Base-by-base conservation (phyloP, 2,888 invertebrate genomes). In the Dexiosoma caninum region DNA sequence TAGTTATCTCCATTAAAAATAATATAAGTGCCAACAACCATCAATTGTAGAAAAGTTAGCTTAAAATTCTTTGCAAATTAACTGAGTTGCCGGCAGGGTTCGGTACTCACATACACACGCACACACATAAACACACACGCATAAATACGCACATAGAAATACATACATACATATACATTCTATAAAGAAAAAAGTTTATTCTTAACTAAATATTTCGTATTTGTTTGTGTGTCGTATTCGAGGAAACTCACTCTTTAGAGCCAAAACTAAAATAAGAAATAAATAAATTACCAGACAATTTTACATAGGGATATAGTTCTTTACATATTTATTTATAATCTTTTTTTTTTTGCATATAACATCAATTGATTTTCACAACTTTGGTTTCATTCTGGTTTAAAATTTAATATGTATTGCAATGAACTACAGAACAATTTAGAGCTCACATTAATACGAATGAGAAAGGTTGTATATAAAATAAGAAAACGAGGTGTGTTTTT, bases 241-340 rank as follows among this genome's bases (percentile, higher is more conserved):
- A 53, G 30, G 9, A 30, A 71, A 51, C 40, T 71, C 51, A 53
- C 21, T 62, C 62, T 60, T 49, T 49, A 27, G 9, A 64, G 55
- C 64, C 64, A 64, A 64, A 66, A 55, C 55, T 64, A 32, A 66
- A 66, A 51, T n/a, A 55, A 64, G 32, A 16, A 19, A n/a, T 49
- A n/a, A n/a, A n/a, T 10, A 23, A 46, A 75, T 53, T 64, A 66
- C 23, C 37, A 14, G 55, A 66, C 35, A 23, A 21, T 72, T 35
- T 46, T 37, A 23, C 19, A 53, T 4, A 21, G 40, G 30, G 9
- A 27, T 44, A n/a, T n/a, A n/a, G n/a, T n/a, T n/a, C n/a, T n/a
- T n/a, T n/a, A n/a, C n/a, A n/a, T n/a, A n/a, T n/a, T n/a, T n/a
- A n/a, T n/a, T n/a, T n/a, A n/a, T n/a, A n/a, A n/a, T n/a, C n/a